Evolutionary conservation across 2,113 vertebrate genomes (phyloP), one percentile per base, ranked within the genome.

Genomic region (Anser brachyrhynchus): DNA sequence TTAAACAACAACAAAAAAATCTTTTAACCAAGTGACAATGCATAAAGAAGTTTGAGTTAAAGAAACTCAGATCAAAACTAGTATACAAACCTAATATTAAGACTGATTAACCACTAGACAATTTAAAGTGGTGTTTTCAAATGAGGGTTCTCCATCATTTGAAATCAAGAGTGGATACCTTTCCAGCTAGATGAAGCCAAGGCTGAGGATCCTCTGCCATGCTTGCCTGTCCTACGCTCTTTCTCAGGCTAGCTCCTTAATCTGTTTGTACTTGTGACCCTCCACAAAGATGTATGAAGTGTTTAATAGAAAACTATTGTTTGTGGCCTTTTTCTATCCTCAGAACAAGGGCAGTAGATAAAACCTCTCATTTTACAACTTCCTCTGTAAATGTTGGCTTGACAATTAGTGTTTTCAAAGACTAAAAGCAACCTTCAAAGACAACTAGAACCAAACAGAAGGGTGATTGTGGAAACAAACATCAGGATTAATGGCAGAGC

Each of bases 401-500:
- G 96, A 93, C 87, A 97, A 95, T 95, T 96, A 96, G 77, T 37
- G 54, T 92, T 96, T 96, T 96, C 95, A 96, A 95, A 95, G 96
- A 74, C 66, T 87, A n/a, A 93, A 84, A 83, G 67, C 74, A 79
- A 44, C 84, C 89, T 96, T 97, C 95, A 97, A 97, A 97, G 93
- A 59, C 91, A 92, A n/a, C 77, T 35, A 46, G 87, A 62, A 79
- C 77, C 77, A 93, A 95, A 95, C 87, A 95, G 91, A 83, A 91
- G 84, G 81, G 8, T 87, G 96, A 37, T 80, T 94, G 95, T 96
- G 0, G 20, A 87, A 61, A 87, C 67, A 84, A 93, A 77, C 74
- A 55, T 93, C 3, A 2, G 89, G 89, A 80, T 91, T 89, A 92
- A 93, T 75, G 69, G 83, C 76, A 78, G 52, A 71, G 23, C 76